phyloP scores from a whole-genome alignment of 2,888 invertebrate species.

The Pseudococcus longispinus region DNA sequence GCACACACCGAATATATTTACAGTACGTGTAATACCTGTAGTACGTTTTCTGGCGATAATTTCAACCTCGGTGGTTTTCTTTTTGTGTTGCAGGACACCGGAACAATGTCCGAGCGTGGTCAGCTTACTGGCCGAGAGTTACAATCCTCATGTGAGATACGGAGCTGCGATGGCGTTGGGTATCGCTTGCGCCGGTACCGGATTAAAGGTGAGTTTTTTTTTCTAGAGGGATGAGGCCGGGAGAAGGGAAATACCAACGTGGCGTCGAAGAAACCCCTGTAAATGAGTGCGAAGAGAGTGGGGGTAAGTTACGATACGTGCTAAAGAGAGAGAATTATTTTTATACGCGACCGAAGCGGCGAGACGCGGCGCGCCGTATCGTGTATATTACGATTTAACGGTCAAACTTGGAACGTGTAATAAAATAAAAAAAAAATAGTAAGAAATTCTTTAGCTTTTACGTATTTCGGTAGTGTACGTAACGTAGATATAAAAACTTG shows the following conservation, averaged over 20 bases:
- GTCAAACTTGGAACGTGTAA: background rate
- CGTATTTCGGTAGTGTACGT: background rate
- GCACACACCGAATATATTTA: background rate
- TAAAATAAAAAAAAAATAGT: background rate
- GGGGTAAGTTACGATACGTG: background rate
- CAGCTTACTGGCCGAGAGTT: constrained; percentile 94
- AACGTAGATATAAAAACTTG: background rate
- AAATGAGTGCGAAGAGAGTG: background rate
- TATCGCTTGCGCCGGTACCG: constrained; percentile 98
- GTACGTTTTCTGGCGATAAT: background rate
- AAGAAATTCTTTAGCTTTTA: background rate
- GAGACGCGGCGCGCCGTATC: background rate
- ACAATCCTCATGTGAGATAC: constrained; percentile 98
- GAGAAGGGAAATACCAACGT: background rate
- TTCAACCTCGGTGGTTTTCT: background rate
- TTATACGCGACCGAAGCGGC: background rate
- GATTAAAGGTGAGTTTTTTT: constrained; percentile 69
- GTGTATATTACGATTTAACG: constrained; percentile 10
- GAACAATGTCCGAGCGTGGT: constrained; percentile 98
- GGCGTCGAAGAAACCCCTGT: background rate
- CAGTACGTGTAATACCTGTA: background rate
- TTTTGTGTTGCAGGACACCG: constrained; percentile 73
- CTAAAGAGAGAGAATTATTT: background rate
- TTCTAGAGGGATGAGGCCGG: too few relatives aligned
- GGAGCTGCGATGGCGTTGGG: constrained; percentile 99